phyloP scores from a whole-genome alignment of 2,797 vertebrate genomes.

The Thaleichthys pacificus region DNA sequence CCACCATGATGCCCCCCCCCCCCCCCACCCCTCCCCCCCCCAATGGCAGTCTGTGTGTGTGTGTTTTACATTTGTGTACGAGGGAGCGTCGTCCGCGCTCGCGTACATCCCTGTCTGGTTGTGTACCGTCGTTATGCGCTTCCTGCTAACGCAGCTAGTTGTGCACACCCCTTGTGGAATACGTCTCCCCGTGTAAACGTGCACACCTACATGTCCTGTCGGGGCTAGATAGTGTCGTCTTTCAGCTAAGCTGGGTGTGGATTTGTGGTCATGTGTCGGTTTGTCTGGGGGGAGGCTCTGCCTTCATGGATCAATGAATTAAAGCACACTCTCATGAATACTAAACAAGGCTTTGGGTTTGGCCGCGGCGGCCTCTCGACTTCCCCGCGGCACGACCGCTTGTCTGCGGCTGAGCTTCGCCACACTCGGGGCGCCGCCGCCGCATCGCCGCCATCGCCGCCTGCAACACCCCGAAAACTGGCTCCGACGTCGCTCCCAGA shows the following conservation, averaged over 20 bases:
- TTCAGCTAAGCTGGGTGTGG: constrained; percentile 51
- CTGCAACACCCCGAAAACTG: not conserved
- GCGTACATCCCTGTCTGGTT: too few species aligned
- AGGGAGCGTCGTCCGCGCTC: not conserved
- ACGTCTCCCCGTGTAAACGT: constrained; percentile 16
- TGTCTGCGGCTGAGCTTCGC: constrained; percentile 49
- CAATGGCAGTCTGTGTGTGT: constrained; percentile 24
- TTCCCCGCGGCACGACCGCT: constrained; percentile 49
- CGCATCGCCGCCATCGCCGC: too few species aligned
- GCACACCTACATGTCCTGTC: constrained; percentile 17
- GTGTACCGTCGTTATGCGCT: not conserved
- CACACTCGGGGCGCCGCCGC: not conserved
- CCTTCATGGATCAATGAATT: constrained; percentile 70
- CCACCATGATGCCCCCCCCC: constrained; percentile 37
- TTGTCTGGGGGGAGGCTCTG: constrained; percentile 52
- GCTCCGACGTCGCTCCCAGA: not conserved
- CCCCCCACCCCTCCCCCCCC: constrained; percentile 9
- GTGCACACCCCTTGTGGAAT: not conserved
- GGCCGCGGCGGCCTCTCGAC: constrained; percentile 44
- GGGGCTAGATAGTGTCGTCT: constrained; percentile 51
- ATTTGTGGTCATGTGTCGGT: constrained; percentile 58
- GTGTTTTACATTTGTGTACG: not conserved
- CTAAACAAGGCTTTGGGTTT: constrained; percentile 48
- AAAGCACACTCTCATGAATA: constrained; percentile 63
- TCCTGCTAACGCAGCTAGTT: not conserved